Conservation (phyloP, 2,888 invertebrate genomes). For the Leptothorax acervorum region DNA sequence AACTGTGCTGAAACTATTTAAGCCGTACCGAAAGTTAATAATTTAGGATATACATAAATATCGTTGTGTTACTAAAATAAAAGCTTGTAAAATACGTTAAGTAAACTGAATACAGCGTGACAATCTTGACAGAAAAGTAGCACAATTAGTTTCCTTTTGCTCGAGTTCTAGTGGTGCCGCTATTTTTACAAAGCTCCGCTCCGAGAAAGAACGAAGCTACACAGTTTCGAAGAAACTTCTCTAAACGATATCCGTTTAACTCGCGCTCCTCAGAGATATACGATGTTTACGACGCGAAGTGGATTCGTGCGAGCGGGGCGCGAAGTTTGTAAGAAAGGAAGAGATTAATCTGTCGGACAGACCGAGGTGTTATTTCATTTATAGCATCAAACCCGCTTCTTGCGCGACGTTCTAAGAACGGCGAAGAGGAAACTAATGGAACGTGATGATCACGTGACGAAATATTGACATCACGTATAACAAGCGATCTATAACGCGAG, state of each 20-base stretch:
- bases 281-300: slow-evolving; percentile 54
- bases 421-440: background rate
- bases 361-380: slow-evolving; percentile 52
- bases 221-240: slow-evolving; percentile 29
- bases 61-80: background rate
- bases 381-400: slow-evolving; percentile 7
- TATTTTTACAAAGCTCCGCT: slow-evolving; percentile 31
- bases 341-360: slow-evolving; percentile 59
- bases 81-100: background rate
- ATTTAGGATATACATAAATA: background rate
- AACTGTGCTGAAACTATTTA: background rate
- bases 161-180: background rate
- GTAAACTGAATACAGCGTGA: slow-evolving; percentile 1
- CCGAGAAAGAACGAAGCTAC: slow-evolving; percentile 14
- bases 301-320: slow-evolving; percentile 40
- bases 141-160: slow-evolving; percentile 24
- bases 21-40: background rate
- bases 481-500: background rate
- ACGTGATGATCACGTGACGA: slow-evolving; percentile 11
- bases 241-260: slow-evolving; percentile 42
- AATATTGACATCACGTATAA: slow-evolving; percentile 19
- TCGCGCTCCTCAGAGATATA: slow-evolving; percentile 25
- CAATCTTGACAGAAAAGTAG: slow-evolving; percentile 6
- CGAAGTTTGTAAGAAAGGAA: slow-evolving; percentile 46
- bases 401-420: slow-evolving; percentile 18